Conservation (phyloP, 2,888 invertebrate species). For the Entomobrya multifasciata region DNA sequence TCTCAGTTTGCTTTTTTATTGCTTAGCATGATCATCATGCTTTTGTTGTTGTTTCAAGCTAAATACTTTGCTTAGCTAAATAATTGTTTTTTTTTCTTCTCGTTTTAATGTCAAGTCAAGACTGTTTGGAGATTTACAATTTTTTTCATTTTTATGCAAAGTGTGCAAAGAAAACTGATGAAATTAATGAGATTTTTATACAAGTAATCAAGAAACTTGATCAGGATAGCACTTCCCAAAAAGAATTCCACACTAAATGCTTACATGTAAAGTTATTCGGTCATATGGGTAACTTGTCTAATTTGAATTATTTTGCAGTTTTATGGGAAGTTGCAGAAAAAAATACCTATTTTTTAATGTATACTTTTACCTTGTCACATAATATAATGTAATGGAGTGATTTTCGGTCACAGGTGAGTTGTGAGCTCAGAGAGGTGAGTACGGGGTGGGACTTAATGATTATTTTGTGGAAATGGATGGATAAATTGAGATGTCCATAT, state of each 20-base stretch:
- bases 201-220: not conserved
- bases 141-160: constrained; percentile 37
- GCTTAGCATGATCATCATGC: no score
- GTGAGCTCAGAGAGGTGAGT: constrained; percentile 20
- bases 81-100: constrained; percentile 3
- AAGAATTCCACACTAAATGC: not conserved
- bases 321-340: not conserved
- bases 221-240: not conserved
- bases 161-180: not conserved
- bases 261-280: not conserved
- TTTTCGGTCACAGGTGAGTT: not conserved
- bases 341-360: not conserved
- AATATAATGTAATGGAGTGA: not conserved
- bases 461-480: constrained; percentile 13
- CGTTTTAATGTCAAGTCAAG: not conserved
- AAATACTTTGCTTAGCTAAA: not conserved
- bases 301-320: constrained; percentile 34
- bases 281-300: constrained; percentile 18
- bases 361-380: not conserved
- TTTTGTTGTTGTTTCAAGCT: constrained; percentile 16
- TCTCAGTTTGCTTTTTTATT: constrained; percentile 25
- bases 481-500: constrained; percentile 10
- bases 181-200: constrained; percentile 35
- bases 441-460: constrained; percentile 7
- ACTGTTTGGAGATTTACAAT: not conserved